Base-by-base conservation (phyloP, 1,140 invertebrate genomes). In the Papilio machaon region DNA sequence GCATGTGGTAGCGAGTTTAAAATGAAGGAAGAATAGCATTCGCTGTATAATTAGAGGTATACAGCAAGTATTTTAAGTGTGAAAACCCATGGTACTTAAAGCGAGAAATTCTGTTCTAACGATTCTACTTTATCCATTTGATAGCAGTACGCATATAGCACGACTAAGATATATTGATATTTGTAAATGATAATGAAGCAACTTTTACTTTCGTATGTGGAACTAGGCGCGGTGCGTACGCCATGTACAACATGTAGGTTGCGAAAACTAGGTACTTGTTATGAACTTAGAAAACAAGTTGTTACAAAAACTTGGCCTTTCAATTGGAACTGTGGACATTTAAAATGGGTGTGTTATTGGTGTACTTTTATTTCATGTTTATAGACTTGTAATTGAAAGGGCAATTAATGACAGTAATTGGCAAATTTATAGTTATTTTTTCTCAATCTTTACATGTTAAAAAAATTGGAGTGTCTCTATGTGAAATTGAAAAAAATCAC, bases 221-320 rank as follows among this genome's bases (percentile, higher is more conserved):
- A 70, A 15, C 11, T 35, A 35, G 64, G 64, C 30, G 64, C 64
- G 64, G 64, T 30, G 38, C 38, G 60, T 30, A 15, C 64, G 64
- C 30, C 23, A 38, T 70, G 60, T 30, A 15, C 64, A 30, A 13
- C 23, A 38, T 70, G 30, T 70, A 64, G 60, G 11, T 70, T 70
- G 64, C 64, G 64, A 70, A 70, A 70, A 70, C 30, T 70, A 15
- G 64, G 23, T 70, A 35, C 64, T 70, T 70, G 64, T 70, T 70
- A 35, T 35, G 30, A 70, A 35, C 64, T 70, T 70, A 70, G 64
- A 70, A 70, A 70, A 38, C 64, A 70, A 35, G 64, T 70, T 64
- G 60, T 64, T 70, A 38, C 64, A 70, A 70, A 70, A 70, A 70
- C 23, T 70, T 70, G 30, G 23, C 30, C 64, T 35, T 35, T 35